Base-by-base conservation (phyloP, 2,888 invertebrate genomes). In the Drosophila emarginata region DNA sequence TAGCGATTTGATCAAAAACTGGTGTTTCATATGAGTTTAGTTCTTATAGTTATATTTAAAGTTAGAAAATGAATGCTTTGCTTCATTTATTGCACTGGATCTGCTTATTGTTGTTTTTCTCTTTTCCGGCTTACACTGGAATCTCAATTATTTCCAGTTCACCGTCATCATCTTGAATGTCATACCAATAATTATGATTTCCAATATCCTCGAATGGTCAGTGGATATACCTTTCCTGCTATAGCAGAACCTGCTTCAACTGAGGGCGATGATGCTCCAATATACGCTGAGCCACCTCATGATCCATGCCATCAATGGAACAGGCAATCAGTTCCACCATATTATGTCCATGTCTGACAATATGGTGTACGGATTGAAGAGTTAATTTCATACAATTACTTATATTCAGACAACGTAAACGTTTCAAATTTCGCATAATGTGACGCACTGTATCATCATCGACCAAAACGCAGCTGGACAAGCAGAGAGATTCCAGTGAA, bases 151-250 rank as follows among this genome's bases (percentile, higher is more conserved):
- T 67, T 57, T 87, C 87, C 1, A 65, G 23, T 5, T 80, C 87
- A 9, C 56, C 73, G 7, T 59, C 36, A n/a, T 61, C 61, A 11
- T 57, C 72, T 7, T 18, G 28, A 6, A 26, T 26, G 6, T 45
- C 40, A 4, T 67, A 76, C 65, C 76, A 87, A 1, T 71, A 70
- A 6, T 45, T 65, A 5, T 84, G 62, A 4, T 70, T 76, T 9
- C 45, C 18, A 40, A 69, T 64, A 63, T 60, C 54, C 21, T 72
- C 81, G 52, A 76, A 63, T 5, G 62, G 80, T 81, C 81, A 81
- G 72, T 84, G 72, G 52, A 84, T 87, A 6, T 76, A 65, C 65
- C 87, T 78, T 70, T 88, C 87, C 78, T 81, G 88, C 87, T 89
- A 89, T 74, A 87, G 69, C 36, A 76, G 52, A 54, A 76, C 74